A percentile compares a stretch with the other conserved stretches of the same genome.
phyloP scores from a whole-genome alignment of 23 tunicate species.

The Oikopleura vanhoeffeni region DNA sequence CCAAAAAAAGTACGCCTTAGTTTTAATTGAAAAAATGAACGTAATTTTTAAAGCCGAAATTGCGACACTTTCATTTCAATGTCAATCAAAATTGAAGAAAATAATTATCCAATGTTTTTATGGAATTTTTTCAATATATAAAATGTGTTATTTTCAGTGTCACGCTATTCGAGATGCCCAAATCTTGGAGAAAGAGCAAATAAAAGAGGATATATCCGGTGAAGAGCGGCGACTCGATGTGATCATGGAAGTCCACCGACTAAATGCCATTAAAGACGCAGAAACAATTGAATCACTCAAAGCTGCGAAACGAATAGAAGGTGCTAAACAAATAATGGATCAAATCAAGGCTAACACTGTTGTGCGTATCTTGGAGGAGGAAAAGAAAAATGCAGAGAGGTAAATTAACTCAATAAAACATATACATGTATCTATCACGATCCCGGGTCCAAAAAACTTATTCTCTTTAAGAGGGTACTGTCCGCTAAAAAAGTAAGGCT shows the following conservation, averaged over 20 bases:
- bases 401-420: neutral
- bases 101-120: no score
- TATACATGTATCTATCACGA: no score
- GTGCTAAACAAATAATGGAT: slow-evolving; percentile 76
- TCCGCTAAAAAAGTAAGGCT: no score
- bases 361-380: slow-evolving; percentile 68
- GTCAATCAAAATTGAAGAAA: no score
- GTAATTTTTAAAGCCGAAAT: no score
- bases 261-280: slow-evolving; percentile 59
- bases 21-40: no score
- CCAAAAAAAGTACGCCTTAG: no score
- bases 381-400: slow-evolving; percentile 69
- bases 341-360: slow-evolving; percentile 72
- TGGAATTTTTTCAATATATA: no score
- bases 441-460: no score
- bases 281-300: slow-evolving; percentile 69
- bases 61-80: no score
- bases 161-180: slow-evolving; percentile 98
- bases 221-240: slow-evolving; percentile 81
- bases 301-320: slow-evolving; percentile 40
- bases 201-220: slow-evolving; percentile 34
- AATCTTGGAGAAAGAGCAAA: slow-evolving; percentile 50
- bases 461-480: no score
- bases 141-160: slow-evolving; percentile 28
- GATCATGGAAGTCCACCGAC: slow-evolving; percentile 86